Evolutionary conservation across 2,888 invertebrate genomes (phyloP), one percentile per base, ranked within the genome.

Genomic region (Mellilla xanthometata): DNA sequence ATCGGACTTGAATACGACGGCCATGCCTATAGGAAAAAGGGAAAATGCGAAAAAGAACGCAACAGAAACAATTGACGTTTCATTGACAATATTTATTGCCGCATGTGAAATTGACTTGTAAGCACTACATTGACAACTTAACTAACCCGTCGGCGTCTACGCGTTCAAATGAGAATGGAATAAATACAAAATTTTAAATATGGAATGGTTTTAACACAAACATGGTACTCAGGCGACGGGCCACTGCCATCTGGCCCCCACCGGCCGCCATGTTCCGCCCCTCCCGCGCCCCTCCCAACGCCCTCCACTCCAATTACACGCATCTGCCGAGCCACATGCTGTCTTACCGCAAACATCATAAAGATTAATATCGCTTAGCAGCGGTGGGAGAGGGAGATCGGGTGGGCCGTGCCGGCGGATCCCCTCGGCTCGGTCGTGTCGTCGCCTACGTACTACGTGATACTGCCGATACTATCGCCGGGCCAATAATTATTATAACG

Each of bases 231-330:
- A 64, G 60, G 54, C 71, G 72, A 60, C 77, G 71, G 72, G 68
- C 64, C 56, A 72, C 68, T 65, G 77, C 74, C 77, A 77, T 81
- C 79, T 87, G 83, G 63, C 81, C 86, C 87, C 86, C 82, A 69
- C 82, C 72, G 78, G 62, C 78, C 63, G 77, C 85, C 82, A 80
- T 78, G 68, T 77, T 80, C 81, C 72, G 82, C 85, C 74, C 87
- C 86, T 78, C 88, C 86, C 84, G 68, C 71, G 67, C 59, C 73
- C 84, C 87, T 79, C 88, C 87, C 84, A 85, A 74, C 86, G 85
- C 87, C 87, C 74, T 76, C 83, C 80, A 72, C 81, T 75, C 72
- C 81, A 78, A 81, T 81, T 79, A 83, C 72, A 72, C 62, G 69
- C 72, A 73, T 70, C 73, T 68, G 68, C 65, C 76, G 65, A 68